These are phyloP conservation scores for Tetramorium simillimum DNA, from an alignment of 1,140 invertebrate genomes.

Conservation along the genomic window DNA sequence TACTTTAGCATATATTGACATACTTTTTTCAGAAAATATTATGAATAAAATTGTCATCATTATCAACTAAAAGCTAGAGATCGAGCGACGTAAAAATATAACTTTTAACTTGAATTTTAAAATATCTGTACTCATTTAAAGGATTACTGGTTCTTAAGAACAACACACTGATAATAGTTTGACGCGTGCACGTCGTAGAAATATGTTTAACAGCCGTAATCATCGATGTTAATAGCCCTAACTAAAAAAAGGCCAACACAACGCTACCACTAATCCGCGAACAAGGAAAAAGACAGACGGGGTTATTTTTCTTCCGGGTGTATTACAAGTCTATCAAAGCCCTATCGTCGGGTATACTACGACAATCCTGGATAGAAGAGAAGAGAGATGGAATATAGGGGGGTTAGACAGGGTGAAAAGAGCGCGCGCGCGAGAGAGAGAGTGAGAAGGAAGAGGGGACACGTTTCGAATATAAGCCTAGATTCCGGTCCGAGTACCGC, in stretches of 20 bases:
- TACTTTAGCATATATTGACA: neutral
- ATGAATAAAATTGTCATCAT: neutral
- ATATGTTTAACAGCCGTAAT: neutral
- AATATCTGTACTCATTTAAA: neutral
- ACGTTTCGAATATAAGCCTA: slow-evolving; percentile 75
- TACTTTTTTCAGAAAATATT: neutral
- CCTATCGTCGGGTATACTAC: slow-evolving; percentile 61
- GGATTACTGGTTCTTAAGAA: neutral
- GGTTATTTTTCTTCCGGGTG: slow-evolving; percentile 66
- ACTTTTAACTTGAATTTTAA: neutral
- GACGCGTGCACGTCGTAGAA: neutral
- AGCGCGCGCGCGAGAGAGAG: neutral
- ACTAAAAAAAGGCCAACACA: slow-evolving; percentile 33
- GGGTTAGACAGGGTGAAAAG: slow-evolving; percentile 22
- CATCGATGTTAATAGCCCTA: slow-evolving; percentile 30
- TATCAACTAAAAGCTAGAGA: neutral
- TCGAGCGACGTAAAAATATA: neutral
- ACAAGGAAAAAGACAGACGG: slow-evolving; percentile 6
- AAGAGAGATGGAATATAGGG: neutral
- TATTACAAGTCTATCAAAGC: slow-evolving; percentile 74
- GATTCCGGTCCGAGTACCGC: slow-evolving; percentile 75
- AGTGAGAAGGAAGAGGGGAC: slow-evolving; percentile 20
- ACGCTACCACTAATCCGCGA: slow-evolving; percentile 23
- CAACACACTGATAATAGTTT: neutral
- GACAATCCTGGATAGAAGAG: slow-evolving; percentile 34